Evolutionary conservation across 2,797 vertebrate genomes (phyloP), one percentile per base, ranked within the genome.

Genomic region (Neosilurus hyrtlii): DNA sequence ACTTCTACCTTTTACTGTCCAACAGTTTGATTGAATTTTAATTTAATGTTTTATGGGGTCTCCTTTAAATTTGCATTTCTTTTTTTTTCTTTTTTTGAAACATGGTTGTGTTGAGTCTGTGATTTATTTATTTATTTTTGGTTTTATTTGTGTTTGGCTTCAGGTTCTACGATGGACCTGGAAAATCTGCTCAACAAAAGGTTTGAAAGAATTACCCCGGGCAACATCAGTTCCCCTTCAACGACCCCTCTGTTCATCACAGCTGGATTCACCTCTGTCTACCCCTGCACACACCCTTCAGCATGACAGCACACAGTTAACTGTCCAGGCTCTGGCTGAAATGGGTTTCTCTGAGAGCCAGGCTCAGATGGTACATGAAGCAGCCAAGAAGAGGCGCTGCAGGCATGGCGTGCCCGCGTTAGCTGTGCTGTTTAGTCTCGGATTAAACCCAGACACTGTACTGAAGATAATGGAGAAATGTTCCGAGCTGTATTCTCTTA

Each of bases 271-370:
- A 9, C 77, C 26, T 10, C 12, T 56, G 6, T n/a, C 63, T 9
- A 15, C 5, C 22, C 3, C 24, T 7, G 18, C 26, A 70, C 81
- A 12, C 71, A 15, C 30, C 10, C 9, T 83, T 0, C 54, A 52
- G 3, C 77, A 66, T 49, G 52, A 81, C 0, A 57, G 0, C 20
- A 37, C 61, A 20, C 85, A 88, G 79, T 86, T 89, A 6, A 88
- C 87, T 1, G 43, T 87, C 0, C 37, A 10, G 6, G 87, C 91
- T 22, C 88, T 97, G 26, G 74, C 85, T 3, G 90, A 93, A 43
- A 90, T 96, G 95, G 96, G 97, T 9, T 96, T 98, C 90, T 94
- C 91, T 15, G 89, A 92, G 16, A 56, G 76, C 15, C 94, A 96
- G 68, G 87, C 91, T 0, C 86, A 87, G 5, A 87, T 90, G 16